Evolutionary conservation across 2,797 vertebrate species (phyloP), one percentile per base, ranked within the genome.

Genomic region (Heliangelus exortis): DNA sequence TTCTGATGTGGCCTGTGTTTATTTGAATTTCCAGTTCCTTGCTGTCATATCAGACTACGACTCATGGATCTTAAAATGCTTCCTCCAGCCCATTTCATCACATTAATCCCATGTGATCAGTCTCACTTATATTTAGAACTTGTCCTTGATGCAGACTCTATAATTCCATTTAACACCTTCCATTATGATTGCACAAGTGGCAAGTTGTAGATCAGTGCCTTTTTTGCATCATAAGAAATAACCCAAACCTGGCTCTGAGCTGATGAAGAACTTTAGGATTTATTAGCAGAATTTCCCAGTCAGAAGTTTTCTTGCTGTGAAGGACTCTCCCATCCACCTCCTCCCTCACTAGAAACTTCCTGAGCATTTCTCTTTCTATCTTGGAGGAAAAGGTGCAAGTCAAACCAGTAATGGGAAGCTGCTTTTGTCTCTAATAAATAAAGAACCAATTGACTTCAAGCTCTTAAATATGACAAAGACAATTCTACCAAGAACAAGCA

Each of bases 51-150:
- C 45, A 19, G n/a, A 81, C 45, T 11, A 85, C 68, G 43, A 66
- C 47, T 86, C 26, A 1, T 3, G n/a, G 54, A 77, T 85, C 33
- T 65, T 89, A 76, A 94, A 92, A 89, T 84, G 79, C 62, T 51
- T 80, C 85, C 61, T 67, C 29, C 26, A 54, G 41, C 54, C 57
- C 65, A 63, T 20, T 83, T 92, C 36, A 74, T 80, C 47, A 34
- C 4, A 1, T 23, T 65, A 74, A 85, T 85, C 50, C 65, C 75
- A 36, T 25, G 65, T 65, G 68, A 67, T 76, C 57, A 77, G 20
- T 41, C 45, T 7, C 57, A 5, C 19, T 77, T 77, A 36, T 47
- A 57, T 9, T 20, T 89, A 72, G 68, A 82, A 63, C 68, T 74
- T 77, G 9, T 48, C 54, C 26, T 80, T 61, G 23, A 33, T 26